These are phyloP conservation scores for Aphelinus atriplicis DNA, from an alignment of 1,140 invertebrate genomes.

Conservation along the genomic window DNA sequence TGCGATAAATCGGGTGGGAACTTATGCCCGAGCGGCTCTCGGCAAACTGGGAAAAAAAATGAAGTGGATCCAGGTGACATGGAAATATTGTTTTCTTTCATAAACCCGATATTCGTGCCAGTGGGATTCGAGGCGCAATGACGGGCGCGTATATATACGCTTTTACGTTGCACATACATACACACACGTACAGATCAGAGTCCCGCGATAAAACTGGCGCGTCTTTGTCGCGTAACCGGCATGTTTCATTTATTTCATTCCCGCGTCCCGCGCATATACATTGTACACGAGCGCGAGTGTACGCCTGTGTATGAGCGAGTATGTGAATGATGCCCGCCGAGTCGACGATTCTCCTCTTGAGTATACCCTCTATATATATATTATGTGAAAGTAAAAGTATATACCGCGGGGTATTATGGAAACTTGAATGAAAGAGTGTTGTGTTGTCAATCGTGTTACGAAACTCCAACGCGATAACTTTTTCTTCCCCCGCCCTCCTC, in stretches of 20 bases:
- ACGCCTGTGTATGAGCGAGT: not conserved
- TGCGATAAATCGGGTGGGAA: no score
- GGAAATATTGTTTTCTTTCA: no score
- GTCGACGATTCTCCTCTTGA: conserved; percentile 6
- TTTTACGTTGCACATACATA: no score
- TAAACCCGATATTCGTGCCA: no score
- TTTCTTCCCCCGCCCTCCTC: no score
- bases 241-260: conserved; percentile 15
- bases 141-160: no score
- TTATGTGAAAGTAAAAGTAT: conserved; percentile 35
- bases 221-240: conserved; percentile 17
- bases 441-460: conserved; percentile 26
- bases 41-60: no score
- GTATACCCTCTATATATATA: not conserved
- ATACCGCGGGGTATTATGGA: not conserved
- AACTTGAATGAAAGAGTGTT: conserved; percentile 17
- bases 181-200: no score
- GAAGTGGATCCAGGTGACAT: no score
- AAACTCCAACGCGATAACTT: conserved; percentile 4
- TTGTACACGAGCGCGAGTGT: no score
- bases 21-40: no score
- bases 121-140: no score
- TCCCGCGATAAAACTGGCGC: conserved; percentile 22
- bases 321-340: not conserved
- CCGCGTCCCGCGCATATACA: not conserved